Evolutionary conservation across 2,797 vertebrate species (phyloP), one percentile per base, ranked within the genome.

Genomic region (Sparidentex hasta): DNA sequence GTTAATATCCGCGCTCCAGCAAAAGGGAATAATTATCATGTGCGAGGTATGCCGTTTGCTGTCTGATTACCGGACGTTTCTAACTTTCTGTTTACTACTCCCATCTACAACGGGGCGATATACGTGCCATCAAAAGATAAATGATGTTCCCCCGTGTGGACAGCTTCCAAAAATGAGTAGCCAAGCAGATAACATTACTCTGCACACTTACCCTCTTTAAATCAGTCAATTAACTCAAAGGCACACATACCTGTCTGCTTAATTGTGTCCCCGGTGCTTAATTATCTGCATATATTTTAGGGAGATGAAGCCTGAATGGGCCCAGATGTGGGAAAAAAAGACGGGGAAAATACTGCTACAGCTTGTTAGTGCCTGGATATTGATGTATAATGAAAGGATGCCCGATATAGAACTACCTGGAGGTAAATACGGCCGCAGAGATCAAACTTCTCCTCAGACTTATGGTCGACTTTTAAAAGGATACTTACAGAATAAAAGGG

Each of bases 161-260:
- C 69, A 23, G 66, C 74, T 46, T 17, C 52, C 4, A 8, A 75
- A 68, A 79, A 61, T 69, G 74, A 78, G 79, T 76, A 92, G 65
- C 86, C 81, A 83, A 88, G 90, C 89, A 87, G 78, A 89, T 80
- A 87, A 76, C 81, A 87, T 76, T 59, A 89, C 87, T 89, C 80
- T 72, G 78, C 71, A 81, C 73, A 78, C 88, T 88, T 90, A 88
- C 71, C 81, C 80, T 78, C 81, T 78, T 88, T 89, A 92, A 92
- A 93, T 89, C 90, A 90, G 90, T 90, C 93, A 93, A 92, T 94
- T 93, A 93, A 90, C 90, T 90, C 82, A 84, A 85, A 89, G 66
- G 71, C 78, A 90, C 80, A 89, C 72, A 89, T 93, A 94, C 92
- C 91, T 94, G 92, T 94, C 90, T 69, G 47, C 69, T 83, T 93